These are phyloP conservation scores for Pelmatolapia mariae DNA, from an alignment of 2,113 vertebrate genomes.

Conservation along the genomic window DNA sequence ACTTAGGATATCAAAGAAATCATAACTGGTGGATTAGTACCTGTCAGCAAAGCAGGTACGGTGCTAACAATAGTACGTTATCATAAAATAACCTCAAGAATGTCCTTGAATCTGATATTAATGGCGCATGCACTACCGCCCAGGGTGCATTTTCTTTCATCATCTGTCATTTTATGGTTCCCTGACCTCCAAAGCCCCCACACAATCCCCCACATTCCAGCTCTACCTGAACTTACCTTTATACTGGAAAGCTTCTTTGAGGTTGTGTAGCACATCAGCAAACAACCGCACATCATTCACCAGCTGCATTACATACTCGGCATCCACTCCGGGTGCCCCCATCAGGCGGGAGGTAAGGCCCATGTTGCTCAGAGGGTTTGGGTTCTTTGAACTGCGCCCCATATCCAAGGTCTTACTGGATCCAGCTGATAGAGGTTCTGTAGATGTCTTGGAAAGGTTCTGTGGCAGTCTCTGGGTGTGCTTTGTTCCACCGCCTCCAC, in stretches of 20 bases:
- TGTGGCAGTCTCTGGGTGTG: conserved; percentile 73
- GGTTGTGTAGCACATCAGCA: conserved; percentile 85
- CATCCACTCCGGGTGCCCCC: conserved; percentile 80
- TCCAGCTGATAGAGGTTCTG: conserved; percentile 65
- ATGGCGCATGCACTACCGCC: background rate
- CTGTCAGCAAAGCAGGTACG: background rate
- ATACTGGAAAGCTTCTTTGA: conserved; percentile 86
- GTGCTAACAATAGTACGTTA: background rate
- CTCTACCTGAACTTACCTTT: conserved; percentile 81
- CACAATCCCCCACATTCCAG: conserved; percentile 58
- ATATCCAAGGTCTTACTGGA: conserved; percentile 76
- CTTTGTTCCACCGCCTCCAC: conserved; percentile 56
- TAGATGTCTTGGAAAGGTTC: conserved; percentile 71
- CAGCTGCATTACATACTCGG: conserved; percentile 89
- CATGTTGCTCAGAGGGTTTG: conserved; percentile 74
- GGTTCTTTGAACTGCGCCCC: conserved; percentile 75
- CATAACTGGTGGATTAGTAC: background rate
- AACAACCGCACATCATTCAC: conserved; percentile 91
- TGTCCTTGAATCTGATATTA: background rate
- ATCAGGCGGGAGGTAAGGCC: conserved; percentile 68
- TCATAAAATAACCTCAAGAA: background rate
- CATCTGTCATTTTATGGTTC: background rate
- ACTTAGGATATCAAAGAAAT: background rate
- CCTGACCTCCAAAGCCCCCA: background rate
- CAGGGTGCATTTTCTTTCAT: background rate